Evolutionary conservation across 2,113 vertebrate species (phyloP), one percentile per base, ranked within the genome.

Genomic region (Sclerurus mexicanus): DNA sequence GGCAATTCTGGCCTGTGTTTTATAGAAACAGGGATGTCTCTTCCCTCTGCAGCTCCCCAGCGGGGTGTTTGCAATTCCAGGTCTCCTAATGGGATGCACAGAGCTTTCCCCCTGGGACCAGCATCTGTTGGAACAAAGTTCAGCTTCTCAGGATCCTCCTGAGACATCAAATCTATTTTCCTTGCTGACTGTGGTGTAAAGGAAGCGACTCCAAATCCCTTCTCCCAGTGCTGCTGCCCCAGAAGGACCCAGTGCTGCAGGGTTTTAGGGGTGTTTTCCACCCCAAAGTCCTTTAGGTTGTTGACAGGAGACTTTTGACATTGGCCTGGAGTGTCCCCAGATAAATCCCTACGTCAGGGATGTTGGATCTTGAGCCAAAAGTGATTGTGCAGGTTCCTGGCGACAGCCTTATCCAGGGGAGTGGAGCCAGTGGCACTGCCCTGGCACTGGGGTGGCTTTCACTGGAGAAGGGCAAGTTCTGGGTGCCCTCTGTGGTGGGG

Each of bases 401-500:
- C 28, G 5, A 23, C 14, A 8, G 15, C 15, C 28, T 75, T 68
- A 87, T 46, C 71, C 21, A 10, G 59, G 44, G 47, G 46, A 87
- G 50, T 0, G 0, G 30, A 49, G 18, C 67, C 16, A 2, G 2
- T 0, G 5, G 23, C 4, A 5, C 66, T 6, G 24, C 24, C 60
- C 8, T 15, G 55, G 74, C 58, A 40, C 39, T 0, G 0, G 46
- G 58, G 53, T 73, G 62, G 20, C 35, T 63, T 79, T 55, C 37
- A 6, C 6, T 31, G 71, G 7, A 0, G 18, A 56, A 90, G 22
- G 60, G 12, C 31, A 60, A 80, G 62, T 1, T 0, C 5, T 1
- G 5, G 8, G 25, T 60, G 3, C 40, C 50, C 7, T 4, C 4
- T 31, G 12, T 0, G 0, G 1, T 21, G 82, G n/a, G 67, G 63